These are phyloP conservation scores for Chesias legatella DNA, from an alignment of 2,888 invertebrate species.

Conservation along the genomic window DNA sequence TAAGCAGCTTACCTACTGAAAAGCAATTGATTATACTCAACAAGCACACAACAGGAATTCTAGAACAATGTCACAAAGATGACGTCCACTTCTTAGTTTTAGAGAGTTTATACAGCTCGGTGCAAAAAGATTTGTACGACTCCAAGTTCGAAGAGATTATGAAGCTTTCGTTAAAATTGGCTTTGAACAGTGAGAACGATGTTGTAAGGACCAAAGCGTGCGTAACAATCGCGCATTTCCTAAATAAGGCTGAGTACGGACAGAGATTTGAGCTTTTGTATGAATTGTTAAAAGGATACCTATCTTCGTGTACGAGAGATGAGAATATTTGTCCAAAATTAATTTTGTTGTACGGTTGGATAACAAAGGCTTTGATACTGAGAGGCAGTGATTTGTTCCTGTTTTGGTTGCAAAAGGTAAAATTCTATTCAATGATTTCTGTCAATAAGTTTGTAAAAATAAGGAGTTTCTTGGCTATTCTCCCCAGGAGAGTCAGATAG, in stretches of 20 bases:
- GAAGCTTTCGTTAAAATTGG: conserved; percentile 49
- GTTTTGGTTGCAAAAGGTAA: conserved; percentile 69
- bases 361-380: conserved; percentile 62
- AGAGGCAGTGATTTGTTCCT: conserved; percentile 58
- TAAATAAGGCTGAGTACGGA: conserved; percentile 78
- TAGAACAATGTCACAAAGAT: conserved; percentile 47
- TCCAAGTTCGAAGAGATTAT: conserved; percentile 54
- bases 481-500: no score
- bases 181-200: conserved; percentile 51
- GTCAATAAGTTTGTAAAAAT: no score
- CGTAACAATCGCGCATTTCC: conserved; percentile 76
- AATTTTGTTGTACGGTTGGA: conserved; percentile 64
- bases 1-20: conserved; percentile 52
- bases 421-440: no score
- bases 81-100: conserved; percentile 60
- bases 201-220: conserved; percentile 62
- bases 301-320: conserved; percentile 41
- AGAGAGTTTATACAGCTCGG: conserved; percentile 74
- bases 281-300: conserved; percentile 48
- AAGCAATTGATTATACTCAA: conserved; percentile 51
- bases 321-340: conserved; percentile 45
- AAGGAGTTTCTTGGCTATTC: no score
- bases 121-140: conserved; percentile 60
- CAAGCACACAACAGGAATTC: conserved; percentile 46
- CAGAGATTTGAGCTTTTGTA: conserved; percentile 61